Evolutionary conservation across 2,888 invertebrate species (phyloP).

Genomic region (Ptilodon capucinus): DNA sequence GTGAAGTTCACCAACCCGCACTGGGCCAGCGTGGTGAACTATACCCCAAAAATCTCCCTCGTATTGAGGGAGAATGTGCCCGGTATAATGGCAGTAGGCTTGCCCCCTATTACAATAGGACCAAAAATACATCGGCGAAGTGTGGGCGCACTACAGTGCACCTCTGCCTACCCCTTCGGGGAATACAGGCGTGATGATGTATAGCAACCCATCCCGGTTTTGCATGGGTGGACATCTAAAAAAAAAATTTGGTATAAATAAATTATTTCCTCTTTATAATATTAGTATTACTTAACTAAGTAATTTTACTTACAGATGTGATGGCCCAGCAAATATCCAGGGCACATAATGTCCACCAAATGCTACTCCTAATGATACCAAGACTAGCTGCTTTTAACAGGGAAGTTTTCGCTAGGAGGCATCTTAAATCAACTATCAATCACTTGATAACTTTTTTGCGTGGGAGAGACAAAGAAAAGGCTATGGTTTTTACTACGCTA

Average conservation of each 20-base stretch:
- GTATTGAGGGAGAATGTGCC: too few relatives aligned
- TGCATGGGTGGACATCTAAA: too few relatives aligned
- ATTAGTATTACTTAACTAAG: background rate
- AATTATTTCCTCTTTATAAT: background rate
- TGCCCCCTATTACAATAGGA: too few relatives aligned
- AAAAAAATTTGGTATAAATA: background rate
- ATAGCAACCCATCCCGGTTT: too few relatives aligned
- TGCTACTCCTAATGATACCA: slow-evolving; percentile 93
- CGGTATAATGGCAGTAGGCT: too few relatives aligned
- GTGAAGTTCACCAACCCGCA: too few relatives aligned
- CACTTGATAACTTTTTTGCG: slow-evolving; percentile 90
- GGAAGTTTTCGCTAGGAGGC: slow-evolving; percentile 88
- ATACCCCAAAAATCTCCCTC: too few relatives aligned
- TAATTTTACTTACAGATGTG: slow-evolving; percentile 81
- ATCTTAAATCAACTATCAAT: slow-evolving; percentile 88
- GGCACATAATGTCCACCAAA: slow-evolving; percentile 92
- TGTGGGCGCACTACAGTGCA: too few relatives aligned
- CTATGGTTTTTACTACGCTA: slow-evolving; percentile 93
- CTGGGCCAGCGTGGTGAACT: too few relatives aligned
- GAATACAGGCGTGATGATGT: too few relatives aligned
- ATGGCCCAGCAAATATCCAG: slow-evolving; percentile 90
- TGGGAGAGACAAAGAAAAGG: slow-evolving; percentile 92
- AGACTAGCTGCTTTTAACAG: slow-evolving; percentile 96
- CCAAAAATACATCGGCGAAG: too few relatives aligned
- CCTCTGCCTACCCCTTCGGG: too few relatives aligned